Evolutionary conservation across 2,888 invertebrate genomes (phyloP).

Genomic region (Apodemia hepburni): DNA sequence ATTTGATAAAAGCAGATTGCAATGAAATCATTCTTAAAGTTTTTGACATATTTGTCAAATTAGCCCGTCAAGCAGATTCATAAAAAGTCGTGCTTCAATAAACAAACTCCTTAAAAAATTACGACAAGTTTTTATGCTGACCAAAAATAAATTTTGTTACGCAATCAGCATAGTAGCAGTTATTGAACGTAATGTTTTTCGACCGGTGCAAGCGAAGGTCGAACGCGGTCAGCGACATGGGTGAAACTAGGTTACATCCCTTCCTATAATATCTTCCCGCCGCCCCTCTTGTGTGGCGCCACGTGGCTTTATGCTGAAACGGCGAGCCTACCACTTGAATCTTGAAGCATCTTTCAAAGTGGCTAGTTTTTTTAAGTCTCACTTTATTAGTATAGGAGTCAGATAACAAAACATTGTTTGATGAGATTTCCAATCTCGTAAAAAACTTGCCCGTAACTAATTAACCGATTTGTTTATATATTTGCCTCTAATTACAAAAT

Average conservation of each 20-base stretch:
- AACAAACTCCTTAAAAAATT: slow-evolving; percentile 4
- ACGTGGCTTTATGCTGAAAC: slow-evolving; percentile 45
- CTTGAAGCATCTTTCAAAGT: slow-evolving; percentile 19
- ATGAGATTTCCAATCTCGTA: too few relatives aligned
- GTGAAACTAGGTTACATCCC: slow-evolving; percentile 65
- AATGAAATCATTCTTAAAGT: background rate
- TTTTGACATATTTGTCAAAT: slow-evolving; percentile 4
- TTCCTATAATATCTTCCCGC: slow-evolving; percentile 37
- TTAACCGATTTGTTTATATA: too few relatives aligned
- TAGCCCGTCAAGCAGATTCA: background rate
- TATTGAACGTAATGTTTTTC: slow-evolving; percentile 52
- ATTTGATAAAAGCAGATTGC: background rate
- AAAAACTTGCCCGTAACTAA: too few relatives aligned
- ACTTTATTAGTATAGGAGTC: background rate
- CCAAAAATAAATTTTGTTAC: slow-evolving; percentile 55
- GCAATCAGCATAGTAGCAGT: slow-evolving; percentile 41
- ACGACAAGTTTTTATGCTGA: slow-evolving; percentile 19
- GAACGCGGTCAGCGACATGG: slow-evolving; percentile 68
- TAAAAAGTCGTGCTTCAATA: background rate
- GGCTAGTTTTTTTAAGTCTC: background rate
- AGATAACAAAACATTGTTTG: too few relatives aligned
- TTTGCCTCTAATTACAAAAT: too few relatives aligned
- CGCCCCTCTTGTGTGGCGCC: slow-evolving; percentile 38
- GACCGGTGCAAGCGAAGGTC: slow-evolving; percentile 73
- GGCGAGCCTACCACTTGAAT: slow-evolving; percentile 28